Conservation (phyloP, 2,888 invertebrate species). For the Pterostichus niger region DNA sequence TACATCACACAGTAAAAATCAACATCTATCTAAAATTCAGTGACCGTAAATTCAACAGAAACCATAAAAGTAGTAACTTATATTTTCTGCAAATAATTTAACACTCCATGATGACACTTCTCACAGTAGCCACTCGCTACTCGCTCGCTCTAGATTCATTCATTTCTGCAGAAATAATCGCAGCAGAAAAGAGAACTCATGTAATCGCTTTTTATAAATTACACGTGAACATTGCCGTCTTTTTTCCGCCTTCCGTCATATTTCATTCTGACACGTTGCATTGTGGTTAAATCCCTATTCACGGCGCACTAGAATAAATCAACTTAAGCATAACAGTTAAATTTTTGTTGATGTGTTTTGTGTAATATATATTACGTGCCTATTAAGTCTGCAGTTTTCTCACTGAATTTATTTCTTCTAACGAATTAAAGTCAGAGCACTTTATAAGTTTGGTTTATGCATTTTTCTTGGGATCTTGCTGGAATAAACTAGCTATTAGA, state of each 20-base stretch:
- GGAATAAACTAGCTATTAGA: neutral
- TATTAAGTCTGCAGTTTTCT: conserved; percentile 55
- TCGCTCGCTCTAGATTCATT: conserved; percentile 17
- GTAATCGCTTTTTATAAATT: conserved; percentile 65
- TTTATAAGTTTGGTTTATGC: conserved; percentile 2
- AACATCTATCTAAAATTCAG: no score
- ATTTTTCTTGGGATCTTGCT: conserved; percentile 19
- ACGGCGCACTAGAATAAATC: conserved; percentile 57
- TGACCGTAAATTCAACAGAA: no score
- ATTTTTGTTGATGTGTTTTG: conserved; percentile 64
- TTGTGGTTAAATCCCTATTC: conserved; percentile 65
- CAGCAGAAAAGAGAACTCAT: conserved; percentile 50
- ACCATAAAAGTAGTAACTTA: no score
- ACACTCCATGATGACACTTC: no score
- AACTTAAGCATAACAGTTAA: conserved; percentile 64
- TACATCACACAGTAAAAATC: no score
- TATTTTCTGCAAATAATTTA: no score
- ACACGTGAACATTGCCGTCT: conserved; percentile 61
- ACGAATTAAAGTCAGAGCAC: neutral
- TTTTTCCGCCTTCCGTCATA: conserved; percentile 58
- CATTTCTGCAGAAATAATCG: conserved; percentile 60
- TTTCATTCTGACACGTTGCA: conserved; percentile 65
- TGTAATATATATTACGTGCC: conserved; percentile 63
- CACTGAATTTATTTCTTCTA: conserved; percentile 38
- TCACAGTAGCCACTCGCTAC: no score